Conservation (phyloP, 2,888 invertebrate species). For the Griposia aprilina region DNA sequence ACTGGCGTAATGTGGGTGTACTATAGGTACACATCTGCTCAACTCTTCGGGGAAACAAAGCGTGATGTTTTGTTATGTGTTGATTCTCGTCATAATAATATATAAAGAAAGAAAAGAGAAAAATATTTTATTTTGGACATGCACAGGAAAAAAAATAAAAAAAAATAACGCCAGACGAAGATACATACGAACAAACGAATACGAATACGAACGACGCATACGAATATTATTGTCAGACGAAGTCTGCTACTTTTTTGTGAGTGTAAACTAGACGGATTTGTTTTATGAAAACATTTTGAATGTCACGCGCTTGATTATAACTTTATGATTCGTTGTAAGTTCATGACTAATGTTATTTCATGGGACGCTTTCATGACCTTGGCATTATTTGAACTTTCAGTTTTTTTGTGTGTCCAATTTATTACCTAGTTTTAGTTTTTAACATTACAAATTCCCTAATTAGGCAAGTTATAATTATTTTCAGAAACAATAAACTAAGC, state of each 20-base stretch:
- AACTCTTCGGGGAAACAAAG: no score
- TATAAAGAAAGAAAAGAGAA: no score
- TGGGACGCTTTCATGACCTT: constrained; percentile 41
- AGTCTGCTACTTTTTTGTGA: background rate
- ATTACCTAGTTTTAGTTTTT: constrained; percentile 36
- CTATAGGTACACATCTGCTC: no score
- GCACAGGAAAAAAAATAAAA: no score
- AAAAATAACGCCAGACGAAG: no score
- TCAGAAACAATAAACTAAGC: background rate
- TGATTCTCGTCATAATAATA: no score
- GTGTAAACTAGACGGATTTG: background rate
- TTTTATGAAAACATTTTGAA: constrained; percentile 3
- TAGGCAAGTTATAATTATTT: constrained; percentile 21
- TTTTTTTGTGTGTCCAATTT: constrained; percentile 33
- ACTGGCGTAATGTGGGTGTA: no score
- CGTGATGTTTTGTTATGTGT: no score
- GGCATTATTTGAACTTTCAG: constrained; percentile 40
- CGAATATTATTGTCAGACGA: background rate
- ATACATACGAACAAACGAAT: no score
- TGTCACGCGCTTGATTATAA: constrained; percentile 44
- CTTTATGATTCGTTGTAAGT: constrained; percentile 33
- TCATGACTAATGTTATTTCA: constrained; percentile 46
- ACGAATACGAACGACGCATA: no score
- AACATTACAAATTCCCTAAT: constrained; percentile 11
- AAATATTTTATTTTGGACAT: no score